Evolutionary conservation across 1,140 invertebrate species (phyloP), one percentile per base, ranked within the genome.

Genomic region (Asbolus verrucosus): DNA sequence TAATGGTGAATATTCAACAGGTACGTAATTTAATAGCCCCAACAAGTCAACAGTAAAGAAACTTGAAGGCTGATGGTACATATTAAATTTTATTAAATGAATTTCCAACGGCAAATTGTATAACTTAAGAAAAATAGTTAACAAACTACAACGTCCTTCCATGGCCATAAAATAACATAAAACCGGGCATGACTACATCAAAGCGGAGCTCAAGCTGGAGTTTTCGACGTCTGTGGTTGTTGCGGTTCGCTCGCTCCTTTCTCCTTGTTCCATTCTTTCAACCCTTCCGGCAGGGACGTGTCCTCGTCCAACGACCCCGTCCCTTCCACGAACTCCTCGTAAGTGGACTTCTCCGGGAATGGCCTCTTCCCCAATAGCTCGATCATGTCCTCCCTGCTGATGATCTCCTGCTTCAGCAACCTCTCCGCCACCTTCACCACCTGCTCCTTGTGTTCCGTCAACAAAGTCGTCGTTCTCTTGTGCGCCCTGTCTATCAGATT

Each of bases 281-380:
- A 84, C 50, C 98, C 98, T 85, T 98, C 93, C 0, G 98, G 98
- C 71, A 99, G 85, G 0, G 87, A 84, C 0, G 97, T 98, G 77
- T 99, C 94, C 82, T 99, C 98, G 76, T 99, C 97, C 73, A 98
- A 91, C 0, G 96, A 98, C 11, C 98, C 98, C 8, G 98, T 99
- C 0, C 97, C 98, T 84, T 97, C 97, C 0, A 99, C 98, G 84
- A 99, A 99, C 80, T 99, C 94, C 85, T 99, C 98, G 80, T 99
- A 99, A 2, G 98, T 99, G 9, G 97, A 97, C 84, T 99, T 99
- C 83, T 99, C 98, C 18, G 92, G 91, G 89, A 99, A 99, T 0
- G 98, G 98, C 74, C 98, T 84, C 38, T 89, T 85, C 2, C 98
- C 98, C 1, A 99, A 84, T 3, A 99, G 82, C 82, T 99, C 96